Evolutionary conservation across 2,797 vertebrate genomes (phyloP).

Genomic region (Perodicticus potto): DNA sequence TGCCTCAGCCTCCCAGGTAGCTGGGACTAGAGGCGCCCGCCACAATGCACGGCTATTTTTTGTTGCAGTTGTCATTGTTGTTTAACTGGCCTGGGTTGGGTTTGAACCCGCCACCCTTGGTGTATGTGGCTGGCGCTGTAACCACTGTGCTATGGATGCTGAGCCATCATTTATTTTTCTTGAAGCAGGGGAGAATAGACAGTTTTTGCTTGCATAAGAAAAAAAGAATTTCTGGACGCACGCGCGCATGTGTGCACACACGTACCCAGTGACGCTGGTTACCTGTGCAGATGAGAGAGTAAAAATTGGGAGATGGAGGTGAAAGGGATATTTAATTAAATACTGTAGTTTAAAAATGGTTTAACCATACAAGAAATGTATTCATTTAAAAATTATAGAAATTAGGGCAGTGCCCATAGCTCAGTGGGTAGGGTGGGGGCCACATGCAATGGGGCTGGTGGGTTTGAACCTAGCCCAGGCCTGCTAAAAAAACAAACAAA

Average conservation of each 20-base stretch:
- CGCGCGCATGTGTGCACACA: too few relatives aligned
- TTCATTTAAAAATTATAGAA: conserved; percentile 3
- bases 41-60: too few relatives aligned
- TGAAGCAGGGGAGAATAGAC: background rate
- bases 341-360: background rate
- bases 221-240: background rate
- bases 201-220: conserved; percentile 3
- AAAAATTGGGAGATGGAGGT: background rate
- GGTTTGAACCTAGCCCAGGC: too few relatives aligned
- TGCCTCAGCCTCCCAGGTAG: too few relatives aligned
- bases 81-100: too few relatives aligned
- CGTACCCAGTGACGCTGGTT: background rate
- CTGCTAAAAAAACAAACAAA: too few relatives aligned
- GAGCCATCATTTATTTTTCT: background rate
- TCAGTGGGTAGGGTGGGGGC: too few relatives aligned
- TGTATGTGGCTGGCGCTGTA: background rate
- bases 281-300: background rate
- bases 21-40: too few relatives aligned
- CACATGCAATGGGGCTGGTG: too few relatives aligned
- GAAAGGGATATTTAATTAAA: background rate
- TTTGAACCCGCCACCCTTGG: too few relatives aligned
- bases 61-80: too few relatives aligned
- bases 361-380: conserved; percentile 8
- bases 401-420: background rate
- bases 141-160: too few relatives aligned